Evolutionary conservation across 2,113 vertebrate species (phyloP), one percentile per base, ranked within the genome.

Genomic region (Engraulis encrasicolus): DNA sequence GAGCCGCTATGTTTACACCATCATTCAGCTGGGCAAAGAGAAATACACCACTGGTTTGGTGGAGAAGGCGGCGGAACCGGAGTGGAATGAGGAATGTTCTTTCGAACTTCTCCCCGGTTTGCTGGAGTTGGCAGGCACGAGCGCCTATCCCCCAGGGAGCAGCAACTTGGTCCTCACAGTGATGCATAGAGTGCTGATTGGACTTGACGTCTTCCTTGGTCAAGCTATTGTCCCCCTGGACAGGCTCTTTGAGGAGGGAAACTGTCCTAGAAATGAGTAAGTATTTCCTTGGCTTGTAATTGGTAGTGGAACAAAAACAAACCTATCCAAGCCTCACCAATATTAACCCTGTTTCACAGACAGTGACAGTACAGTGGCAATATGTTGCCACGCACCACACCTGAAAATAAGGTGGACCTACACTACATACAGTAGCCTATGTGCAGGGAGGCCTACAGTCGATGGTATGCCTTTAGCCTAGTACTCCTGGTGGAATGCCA

Each of bases 171-270:
- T 96, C 90, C 92, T 99, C 85, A 97, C 96, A 7, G 96, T 98
- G 88, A 97, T 98, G 97, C 98, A 98, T 89, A 94, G 98, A 38
- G 97, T 98, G 1, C 95, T 99, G 0, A 97, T 99, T 89, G 97
- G 98, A 20, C 92, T 96, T 37, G 98, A 99, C 92, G 96, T 97
- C 83, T 99, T 99, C 84, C 95, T 99, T 50, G 98, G 98, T 3
- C 96, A 96, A 86, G 93, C 96, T 89, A 40, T 89, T 83, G 91
- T 99, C 66, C 94, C 97, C 0, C 94, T 99, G 85, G 95, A 96
- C 82, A 92, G 92, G 81, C 89, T 95, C 36, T 96, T 96, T 83
- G 93, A 94, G 74, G 93, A 94, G 2, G 96, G 95, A 80, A 94
- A 91, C 19, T 94, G 95, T 89, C 96, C 94, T 4, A 94, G 95